Percentiles rank a stretch among this genome's conserved stretches.
These are phyloP conservation scores for Hoplodrina blanda DNA, from an alignment of 2,888 invertebrate genomes.

Conservation along the genomic window DNA sequence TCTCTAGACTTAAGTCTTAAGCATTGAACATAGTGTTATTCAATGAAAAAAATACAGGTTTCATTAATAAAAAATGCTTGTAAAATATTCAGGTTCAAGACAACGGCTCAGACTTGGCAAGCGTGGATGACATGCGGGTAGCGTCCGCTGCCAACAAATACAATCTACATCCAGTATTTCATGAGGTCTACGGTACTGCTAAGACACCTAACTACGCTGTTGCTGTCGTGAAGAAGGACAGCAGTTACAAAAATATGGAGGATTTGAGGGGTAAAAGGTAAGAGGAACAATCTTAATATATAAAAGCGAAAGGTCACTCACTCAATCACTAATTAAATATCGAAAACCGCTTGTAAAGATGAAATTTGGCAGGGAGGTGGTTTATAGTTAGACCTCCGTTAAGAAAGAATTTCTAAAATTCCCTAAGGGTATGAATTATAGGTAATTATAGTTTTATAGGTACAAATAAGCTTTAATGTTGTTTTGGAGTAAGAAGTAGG, in stretches of 20 bases:
- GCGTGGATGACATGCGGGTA: slow-evolving; percentile 92
- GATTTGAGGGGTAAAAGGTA: slow-evolving; percentile 92
- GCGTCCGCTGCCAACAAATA: slow-evolving; percentile 88
- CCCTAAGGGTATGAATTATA: too few species aligned
- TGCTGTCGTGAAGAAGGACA: slow-evolving; percentile 92
- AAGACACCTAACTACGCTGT: slow-evolving; percentile 92
- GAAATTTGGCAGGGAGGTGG: too few species aligned
- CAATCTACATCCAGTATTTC: slow-evolving; percentile 91
- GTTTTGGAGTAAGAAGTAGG: too few species aligned
- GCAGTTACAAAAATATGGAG: slow-evolving; percentile 88
- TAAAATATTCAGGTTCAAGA: slow-evolving; percentile 88
- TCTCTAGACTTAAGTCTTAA: neutral
- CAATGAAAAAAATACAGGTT: neutral
- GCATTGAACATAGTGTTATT: neutral
- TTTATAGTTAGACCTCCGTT: too few species aligned
- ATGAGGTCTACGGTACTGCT: slow-evolving; percentile 91
- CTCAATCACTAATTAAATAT: too few species aligned
- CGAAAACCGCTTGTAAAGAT: too few species aligned
- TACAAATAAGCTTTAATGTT: too few species aligned
- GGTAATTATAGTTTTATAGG: too few species aligned
- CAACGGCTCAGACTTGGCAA: slow-evolving; percentile 93
- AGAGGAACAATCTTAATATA: slow-evolving; percentile 54
- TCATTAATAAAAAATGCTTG: neutral
- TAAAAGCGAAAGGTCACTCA: too few species aligned
- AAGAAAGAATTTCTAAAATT: too few species aligned